Conservation (phyloP, 1,140 invertebrate species). For the Papilio machaon region DNA sequence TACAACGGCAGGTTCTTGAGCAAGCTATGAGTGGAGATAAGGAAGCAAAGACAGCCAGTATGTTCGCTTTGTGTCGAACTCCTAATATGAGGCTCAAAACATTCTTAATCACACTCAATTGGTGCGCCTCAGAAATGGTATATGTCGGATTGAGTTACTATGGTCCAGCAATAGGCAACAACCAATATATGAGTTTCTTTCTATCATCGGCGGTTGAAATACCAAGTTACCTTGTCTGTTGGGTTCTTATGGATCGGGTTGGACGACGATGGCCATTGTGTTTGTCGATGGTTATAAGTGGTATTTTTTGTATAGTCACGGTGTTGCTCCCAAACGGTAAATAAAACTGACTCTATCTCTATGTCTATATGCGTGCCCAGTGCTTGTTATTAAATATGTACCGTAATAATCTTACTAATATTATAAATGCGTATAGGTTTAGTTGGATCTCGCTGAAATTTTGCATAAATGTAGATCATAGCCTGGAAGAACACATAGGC, state of each 20-base stretch:
- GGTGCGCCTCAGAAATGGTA: conserved; percentile 90
- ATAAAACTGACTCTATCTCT: conserved; percentile 37
- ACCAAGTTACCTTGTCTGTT: conserved; percentile 92
- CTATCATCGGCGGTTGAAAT: conserved; percentile 92
- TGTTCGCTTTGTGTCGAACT: conserved; percentile 89
- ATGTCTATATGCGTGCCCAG: background rate
- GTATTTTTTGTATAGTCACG: conserved; percentile 90
- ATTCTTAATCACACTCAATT: conserved; percentile 86
- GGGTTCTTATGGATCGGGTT: conserved; percentile 92
- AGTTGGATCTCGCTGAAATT: background rate
- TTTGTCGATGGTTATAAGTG: conserved; percentile 91
- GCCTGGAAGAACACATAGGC: too few species aligned
- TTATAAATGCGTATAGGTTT: too few species aligned
- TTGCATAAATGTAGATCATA: too few species aligned
- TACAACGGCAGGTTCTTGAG: conserved; percentile 87
- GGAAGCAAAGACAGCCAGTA: conserved; percentile 84
- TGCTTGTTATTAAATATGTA: background rate
- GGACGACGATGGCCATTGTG: conserved; percentile 92
- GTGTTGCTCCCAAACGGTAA: conserved; percentile 89
- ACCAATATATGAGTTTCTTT: conserved; percentile 93
- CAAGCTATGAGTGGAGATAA: conserved; percentile 85
- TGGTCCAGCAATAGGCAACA: conserved; percentile 90
- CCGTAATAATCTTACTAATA: too few species aligned
- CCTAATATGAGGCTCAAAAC: conserved; percentile 93
- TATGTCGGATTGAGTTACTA: conserved; percentile 94